phyloP scores from a whole-genome alignment of 2,888 invertebrate genomes.

The Agonum fuliginosum region DNA sequence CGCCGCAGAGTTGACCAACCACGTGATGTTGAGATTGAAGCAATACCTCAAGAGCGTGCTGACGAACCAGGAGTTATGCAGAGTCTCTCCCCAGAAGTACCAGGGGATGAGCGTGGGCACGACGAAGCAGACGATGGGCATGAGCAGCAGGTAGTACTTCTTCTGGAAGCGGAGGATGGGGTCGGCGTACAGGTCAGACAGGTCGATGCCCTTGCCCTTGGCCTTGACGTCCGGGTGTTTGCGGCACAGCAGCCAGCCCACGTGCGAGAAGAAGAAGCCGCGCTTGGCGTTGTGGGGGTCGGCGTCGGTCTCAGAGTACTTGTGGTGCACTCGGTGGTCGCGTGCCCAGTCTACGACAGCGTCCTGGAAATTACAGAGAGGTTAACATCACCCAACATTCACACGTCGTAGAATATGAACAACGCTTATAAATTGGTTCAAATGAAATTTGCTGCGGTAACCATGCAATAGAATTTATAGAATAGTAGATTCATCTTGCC shows the following conservation, averaged over 20 bases:
- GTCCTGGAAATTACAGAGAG: constrained; percentile 74
- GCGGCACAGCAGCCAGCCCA: constrained; percentile 93
- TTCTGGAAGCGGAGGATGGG: constrained; percentile 91
- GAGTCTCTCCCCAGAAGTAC: constrained; percentile 85
- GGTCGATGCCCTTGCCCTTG: constrained; percentile 90
- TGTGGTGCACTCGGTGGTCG: constrained; percentile 92
- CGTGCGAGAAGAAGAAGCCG: constrained; percentile 97
- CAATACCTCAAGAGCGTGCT: constrained; percentile 86
- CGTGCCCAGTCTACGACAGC: constrained; percentile 86
- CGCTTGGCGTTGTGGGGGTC: constrained; percentile 94
- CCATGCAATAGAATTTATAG: too few relatives aligned
- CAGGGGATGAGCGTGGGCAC: constrained; percentile 86
- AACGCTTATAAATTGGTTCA: too few relatives aligned
- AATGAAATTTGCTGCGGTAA: too few relatives aligned
- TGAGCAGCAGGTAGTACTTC: constrained; percentile 86
- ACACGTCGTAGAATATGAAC: neutral
- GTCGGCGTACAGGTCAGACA: constrained; percentile 88
- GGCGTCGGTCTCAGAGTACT: constrained; percentile 94
- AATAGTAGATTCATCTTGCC: too few relatives aligned
- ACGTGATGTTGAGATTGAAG: constrained; percentile 88
- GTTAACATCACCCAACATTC: neutral
- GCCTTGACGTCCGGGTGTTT: constrained; percentile 93
- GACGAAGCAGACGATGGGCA: constrained; percentile 85
- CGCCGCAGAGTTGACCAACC: constrained; percentile 93
- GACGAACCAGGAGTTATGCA: constrained; percentile 80